Evolutionary conservation across 2,113 vertebrate genomes (phyloP), one percentile per base, ranked within the genome.

Genomic region (Perca schrenkii): DNA sequence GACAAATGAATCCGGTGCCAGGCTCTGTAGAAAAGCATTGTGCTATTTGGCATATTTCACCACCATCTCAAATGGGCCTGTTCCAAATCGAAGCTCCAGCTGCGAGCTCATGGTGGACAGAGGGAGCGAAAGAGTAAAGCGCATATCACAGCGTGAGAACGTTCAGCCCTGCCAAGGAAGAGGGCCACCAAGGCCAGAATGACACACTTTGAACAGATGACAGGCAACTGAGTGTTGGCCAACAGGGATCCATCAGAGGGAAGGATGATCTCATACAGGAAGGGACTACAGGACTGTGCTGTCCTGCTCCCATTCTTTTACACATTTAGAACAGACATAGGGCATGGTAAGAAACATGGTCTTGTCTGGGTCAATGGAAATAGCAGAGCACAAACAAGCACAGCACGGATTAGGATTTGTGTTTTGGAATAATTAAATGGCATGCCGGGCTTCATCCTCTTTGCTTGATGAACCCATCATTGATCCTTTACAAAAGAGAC

Each of bases 131-230:
- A 74, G 64, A 84, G 74, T 43, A 31, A 47, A 87, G 78, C 57
- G 67, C 69, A 75, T 60, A 74, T 84, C 80, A 1, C 90, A 88
- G 88, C 66, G 84, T 92, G 89, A 92, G 85, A 86, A 82, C 31
- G 14, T 47, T 40, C 69, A 10, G 34, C 19, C 13, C 66, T 89
- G 91, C 92, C 92, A 93, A 83, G 19, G 57, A 83, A 69, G 82
- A 79, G 77, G 79, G 73, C 81, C 74, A 79, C 90, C 70, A 8
- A 84, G 82, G 87, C 89, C 82, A 88, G 80, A 76, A 86, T 78
- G 91, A 90, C 91, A 91, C 89, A 79, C 90, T 94, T 90, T 85
- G 85, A 90, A 86, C 91, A 92, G 90, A 92, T 92, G 93, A 93
- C 86, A 77, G 86, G 54, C 73, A 89, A 80, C 84, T 76, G 86